Evolutionary conservation across 2,888 invertebrate genomes (phyloP).

Genomic region (Carabus problematicus): DNA sequence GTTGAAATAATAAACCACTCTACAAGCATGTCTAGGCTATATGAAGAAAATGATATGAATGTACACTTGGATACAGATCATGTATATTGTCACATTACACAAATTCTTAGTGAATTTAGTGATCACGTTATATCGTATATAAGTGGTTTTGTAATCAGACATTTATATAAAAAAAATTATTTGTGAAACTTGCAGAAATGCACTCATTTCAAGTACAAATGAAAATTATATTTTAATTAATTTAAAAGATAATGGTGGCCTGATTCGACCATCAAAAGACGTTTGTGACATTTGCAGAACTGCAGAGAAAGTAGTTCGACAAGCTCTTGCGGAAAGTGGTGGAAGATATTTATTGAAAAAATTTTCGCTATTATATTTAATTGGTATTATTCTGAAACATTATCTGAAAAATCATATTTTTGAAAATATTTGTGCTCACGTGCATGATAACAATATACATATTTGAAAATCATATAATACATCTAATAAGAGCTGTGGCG

Average conservation of each 20-base stretch:
- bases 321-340: conserved; percentile 28
- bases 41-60: not conserved
- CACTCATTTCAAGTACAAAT: conserved; percentile 33
- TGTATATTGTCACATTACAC: not conserved
- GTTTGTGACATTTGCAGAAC: conserved; percentile 27
- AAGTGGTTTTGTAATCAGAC: conserved; percentile 11
- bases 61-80: conserved; percentile 2
- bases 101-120: conserved; percentile 7
- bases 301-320: conserved; percentile 27
- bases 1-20: conserved; percentile 2
- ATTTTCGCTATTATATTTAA: conserved; percentile 37
- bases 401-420: conserved; percentile 26
- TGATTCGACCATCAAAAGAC: conserved; percentile 43
- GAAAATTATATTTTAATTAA: conserved; percentile 8
- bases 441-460: conserved; percentile 24
- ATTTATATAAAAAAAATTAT: conserved; percentile 3
- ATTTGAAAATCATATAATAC: conserved; percentile 35
- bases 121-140: conserved; percentile 3
- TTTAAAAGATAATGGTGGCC: conserved; percentile 38
- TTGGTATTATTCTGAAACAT: conserved; percentile 28
- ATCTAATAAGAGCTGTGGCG: conserved; percentile 35
- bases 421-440: conserved; percentile 13
- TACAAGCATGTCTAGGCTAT: not conserved
- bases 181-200: conserved; percentile 38
- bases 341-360: conserved; percentile 27